Base-by-base conservation (phyloP, 2,888 invertebrate genomes). In the Hesperia comma region DNA sequence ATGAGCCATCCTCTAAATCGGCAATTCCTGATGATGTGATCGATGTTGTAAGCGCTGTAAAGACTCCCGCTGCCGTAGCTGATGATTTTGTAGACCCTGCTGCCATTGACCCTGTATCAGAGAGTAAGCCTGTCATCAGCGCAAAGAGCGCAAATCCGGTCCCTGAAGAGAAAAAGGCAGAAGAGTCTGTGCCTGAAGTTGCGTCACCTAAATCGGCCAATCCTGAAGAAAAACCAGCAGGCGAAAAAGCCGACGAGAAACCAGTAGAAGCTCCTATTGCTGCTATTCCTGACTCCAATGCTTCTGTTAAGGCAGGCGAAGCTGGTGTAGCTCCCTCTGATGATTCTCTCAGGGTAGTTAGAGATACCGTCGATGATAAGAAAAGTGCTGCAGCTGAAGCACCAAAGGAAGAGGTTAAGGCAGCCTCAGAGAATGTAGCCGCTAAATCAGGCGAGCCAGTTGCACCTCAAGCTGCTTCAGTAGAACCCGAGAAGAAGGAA, bases 331-430 rank as follows among this genome's bases (percentile, higher is more conserved):
- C 57, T 8, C 64, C 71, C 6, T 43, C 71, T 61, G 85, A 85
- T 33, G 88, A 88, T 17, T 76, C 76, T 51, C 75, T 84, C 15
- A 80, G 90, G 43, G 87, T 90, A 67, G 81, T 89, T 17, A 88
- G 92, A 46, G 91, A 88, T 60, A 87, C 90, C 7, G 81, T 86
- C 26, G 86, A 84, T 64, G 88, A 85, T 62, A 79, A 89, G 61
- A 76, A 82, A 17, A 54, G 8, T 8, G 79, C 70, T 2, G 55
- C 72, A 7, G 70, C 61, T 53, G 74, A 73, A 54, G 49, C 56
- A 17, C 68, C 71, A 10, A 69, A 70, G 51, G 64, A 70, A 46
- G 71, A 74, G 62, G 63, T 63, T 64, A 76, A 77, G 77, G 69
- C 74, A n/a, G 69, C 67, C 26, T 74, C 74, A 51, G 70, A 73